Conservation (phyloP, 2,113 vertebrate genomes). For the Pollachius pollachius region DNA sequence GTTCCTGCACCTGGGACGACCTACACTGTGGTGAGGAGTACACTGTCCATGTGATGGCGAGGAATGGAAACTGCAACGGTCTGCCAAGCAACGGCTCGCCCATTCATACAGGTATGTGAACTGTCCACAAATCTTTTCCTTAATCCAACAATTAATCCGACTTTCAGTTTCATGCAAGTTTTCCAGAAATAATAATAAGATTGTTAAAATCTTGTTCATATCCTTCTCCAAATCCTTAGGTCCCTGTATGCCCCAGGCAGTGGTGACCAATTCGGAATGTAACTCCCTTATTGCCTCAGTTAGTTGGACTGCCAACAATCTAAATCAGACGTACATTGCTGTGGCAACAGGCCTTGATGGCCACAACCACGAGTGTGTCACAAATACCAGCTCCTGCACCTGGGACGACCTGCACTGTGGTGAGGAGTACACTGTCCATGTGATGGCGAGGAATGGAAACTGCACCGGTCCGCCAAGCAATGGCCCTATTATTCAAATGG, state of each 20-base stretch:
- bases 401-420: no score
- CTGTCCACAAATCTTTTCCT: no score
- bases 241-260: constrained; percentile 57
- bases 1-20: no score
- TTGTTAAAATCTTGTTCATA: neutral
- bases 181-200: neutral
- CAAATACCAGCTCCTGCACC: no score
- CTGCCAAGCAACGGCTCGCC: constrained; percentile 28
- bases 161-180: neutral
- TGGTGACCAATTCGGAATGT: constrained; percentile 49
- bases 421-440: no score
- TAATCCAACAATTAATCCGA: neutral
- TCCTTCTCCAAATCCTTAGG: constrained; percentile 28
- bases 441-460: constrained; percentile 36
- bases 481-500: constrained; percentile 12
- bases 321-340: no score
- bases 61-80: constrained; percentile 55
- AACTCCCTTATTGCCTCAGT: no score
- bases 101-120: no score
- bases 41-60: constrained; percentile 46
- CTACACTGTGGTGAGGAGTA: constrained; percentile 22
- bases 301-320: no score
- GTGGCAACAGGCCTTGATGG: no score
- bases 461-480: constrained; percentile 59
- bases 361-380: no score